Base-by-base conservation (phyloP, 1,140 invertebrate genomes). In the Drosophila setifemur region DNA sequence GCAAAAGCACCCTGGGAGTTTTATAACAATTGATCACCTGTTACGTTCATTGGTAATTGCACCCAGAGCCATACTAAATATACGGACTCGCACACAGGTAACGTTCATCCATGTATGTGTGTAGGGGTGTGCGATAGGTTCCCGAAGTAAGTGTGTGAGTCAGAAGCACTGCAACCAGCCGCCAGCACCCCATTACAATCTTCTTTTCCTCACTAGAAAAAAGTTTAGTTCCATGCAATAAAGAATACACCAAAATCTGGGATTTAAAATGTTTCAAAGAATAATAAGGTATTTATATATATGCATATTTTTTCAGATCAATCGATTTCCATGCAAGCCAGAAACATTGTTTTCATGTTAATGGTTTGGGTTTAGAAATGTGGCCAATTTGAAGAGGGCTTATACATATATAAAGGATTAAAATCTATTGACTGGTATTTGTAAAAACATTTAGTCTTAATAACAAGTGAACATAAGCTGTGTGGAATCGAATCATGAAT, bases 11-110 rank as follows among this genome's bases (percentile, higher is more conserved):
- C 88, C 83, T 89, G 88, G 83, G 88, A 89, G 88, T 89, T 89
- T 89, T 89, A 89, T 89, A 89, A 89, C 88, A 89, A 89, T 89
- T 89, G 88, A 89, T 89, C 88, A 89, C 88, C 88, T 89, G 88
- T 89, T 89, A 89, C 88, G 73, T 85, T 88, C 72, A 89, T 89
- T 89, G 88, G 88, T 89, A 89, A 89, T 89, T 89, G 88, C 79
- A 89, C 88, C 85, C 85, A 77, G 79, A 86, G 88, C 79, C 67
- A 88, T 82, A 88, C 88, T 86, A 86, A 88, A 86, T 74, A 77
- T 60, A 69, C 53, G 66, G 31, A 63, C 52, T 54, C 37, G 45
- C 55, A 58, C 67, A 57, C 50, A 29, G 26, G 57, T 29, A 12
- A 43, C 26, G 11, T 35, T 50, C 25, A 16, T 37, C 25, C 29